Conservation (phyloP, 2,888 invertebrate genomes). For the Heliothis peltigera region DNA sequence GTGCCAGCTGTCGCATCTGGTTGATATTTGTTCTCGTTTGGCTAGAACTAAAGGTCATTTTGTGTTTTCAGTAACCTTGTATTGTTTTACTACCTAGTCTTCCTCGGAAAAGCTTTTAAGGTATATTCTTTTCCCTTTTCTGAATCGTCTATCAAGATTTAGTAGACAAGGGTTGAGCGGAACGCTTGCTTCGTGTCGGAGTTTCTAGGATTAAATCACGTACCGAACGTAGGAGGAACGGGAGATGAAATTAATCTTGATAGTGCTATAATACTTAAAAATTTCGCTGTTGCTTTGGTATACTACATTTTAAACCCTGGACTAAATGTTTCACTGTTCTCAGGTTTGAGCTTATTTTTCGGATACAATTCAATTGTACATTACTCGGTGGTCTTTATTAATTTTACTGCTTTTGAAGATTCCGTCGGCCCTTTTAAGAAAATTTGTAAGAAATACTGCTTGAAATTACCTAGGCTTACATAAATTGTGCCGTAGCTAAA, state of each 20-base stretch:
- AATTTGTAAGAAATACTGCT: conserved; percentile 16
- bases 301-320: neutral
- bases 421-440: neutral
- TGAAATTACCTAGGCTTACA: conserved; percentile 14
- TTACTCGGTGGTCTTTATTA: too few relatives aligned
- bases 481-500: conserved; percentile 25
- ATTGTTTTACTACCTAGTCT: conserved; percentile 16
- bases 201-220: conserved; percentile 10
- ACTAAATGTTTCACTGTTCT: neutral
- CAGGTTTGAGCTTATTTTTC: too few relatives aligned
- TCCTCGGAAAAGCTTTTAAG: conserved; percentile 23
- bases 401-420: neutral
- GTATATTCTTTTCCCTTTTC: conserved; percentile 21
- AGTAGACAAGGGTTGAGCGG: conserved; percentile 38
- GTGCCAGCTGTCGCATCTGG: conserved; percentile 41
- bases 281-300: neutral
- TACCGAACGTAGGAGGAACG: conserved; percentile 2
- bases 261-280: neutral
- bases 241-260: conserved; percentile 1
- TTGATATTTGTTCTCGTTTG: conserved; percentile 25
- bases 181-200: neutral
- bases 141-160: conserved; percentile 34
- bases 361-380: too few relatives aligned
- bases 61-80: conserved; percentile 33
- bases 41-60: conserved; percentile 10